Base-by-base conservation (phyloP, 2,888 invertebrate species). In the Notodromas monacha region DNA sequence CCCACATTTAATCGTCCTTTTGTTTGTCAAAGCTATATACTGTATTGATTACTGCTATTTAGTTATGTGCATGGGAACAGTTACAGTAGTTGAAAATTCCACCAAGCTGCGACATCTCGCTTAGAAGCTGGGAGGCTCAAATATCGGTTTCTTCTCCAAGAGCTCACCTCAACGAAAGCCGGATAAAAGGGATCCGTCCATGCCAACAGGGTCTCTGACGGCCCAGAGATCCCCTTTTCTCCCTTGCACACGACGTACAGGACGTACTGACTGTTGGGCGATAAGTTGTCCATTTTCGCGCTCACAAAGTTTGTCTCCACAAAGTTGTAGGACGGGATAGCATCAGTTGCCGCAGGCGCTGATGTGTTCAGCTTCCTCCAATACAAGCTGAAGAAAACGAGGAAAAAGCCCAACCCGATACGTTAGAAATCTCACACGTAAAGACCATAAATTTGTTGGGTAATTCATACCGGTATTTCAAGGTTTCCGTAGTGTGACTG, bases 101-200 rank as follows among this genome's bases (percentile, higher is more conserved):
- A n/a, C n/a, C n/a, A n/a, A n/a, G n/a, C n/a, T n/a, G n/a, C n/a
- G n/a, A n/a, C n/a, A n/a, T n/a, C n/a, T n/a, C n/a, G n/a, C n/a
- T n/a, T n/a, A n/a, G n/a, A n/a, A n/a, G n/a, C n/a, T n/a, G n/a
- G n/a, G n/a, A n/a, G n/a, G n/a, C n/a, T n/a, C n/a, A n/a, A n/a
- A n/a, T n/a, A n/a, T n/a, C n/a, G n/a, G n/a, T n/a, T 8, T 21
- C n/a, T 21, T n/a, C n/a, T 21, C 21, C 6, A 21, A 21, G 21
- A n/a, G n/a, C n/a, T 8, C 47, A 70, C 70, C 60, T 73, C 73
- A 12, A 76, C 73, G 49, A 68, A 70, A 1, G 74, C 72, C 0
- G 74, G 73, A 42, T 72, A 64, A 0, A 73, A 72, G 0, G 74
- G 73, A 47, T 74, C 73, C 4, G 74, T 74, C 73, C 73, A 74